Evolutionary conservation across 2,797 vertebrate species (phyloP).

Genomic region (Crocidura indochinensis): DNA sequence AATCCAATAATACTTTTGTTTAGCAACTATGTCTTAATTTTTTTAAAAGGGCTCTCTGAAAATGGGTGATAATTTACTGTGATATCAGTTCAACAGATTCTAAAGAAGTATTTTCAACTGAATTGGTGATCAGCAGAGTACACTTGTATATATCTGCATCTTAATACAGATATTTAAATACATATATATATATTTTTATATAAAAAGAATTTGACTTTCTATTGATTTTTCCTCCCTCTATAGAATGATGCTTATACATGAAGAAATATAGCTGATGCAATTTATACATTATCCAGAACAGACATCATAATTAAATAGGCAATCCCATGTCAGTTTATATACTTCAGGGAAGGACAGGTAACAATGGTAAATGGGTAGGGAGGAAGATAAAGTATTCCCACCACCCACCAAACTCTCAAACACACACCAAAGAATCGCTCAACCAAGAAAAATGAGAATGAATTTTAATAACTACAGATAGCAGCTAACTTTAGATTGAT

Average conservation of each 20-base stretch:
- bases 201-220: constrained; percentile 5
- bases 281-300: constrained; percentile 71
- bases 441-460: constrained; percentile 87
- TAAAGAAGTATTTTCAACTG: constrained; percentile 69
- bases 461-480: constrained; percentile 86
- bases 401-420: constrained; percentile 80
- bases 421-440: constrained; percentile 83
- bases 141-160: constrained; percentile 80
- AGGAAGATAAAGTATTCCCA: constrained; percentile 79
- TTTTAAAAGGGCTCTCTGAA: constrained; percentile 83
- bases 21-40: constrained; percentile 81
- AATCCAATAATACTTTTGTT: constrained; percentile 88
- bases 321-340: constrained; percentile 76
- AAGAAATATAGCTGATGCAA: constrained; percentile 72
- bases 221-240: constrained; percentile 62
- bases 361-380: constrained; percentile 72
- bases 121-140: constrained; percentile 75
- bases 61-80: constrained; percentile 77
- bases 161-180: constrained; percentile 80
- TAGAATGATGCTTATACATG: constrained; percentile 69
- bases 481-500: constrained; percentile 85
- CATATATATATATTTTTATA: no score
- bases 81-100: constrained; percentile 72
- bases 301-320: constrained; percentile 74
- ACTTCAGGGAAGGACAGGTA: constrained; percentile 74